A percentile compares a stretch with the other conserved stretches of the same genome.
These are phyloP conservation scores for Rhyacichthys aspro DNA, from an alignment of 2,797 vertebrate species.

Conservation along the genomic window DNA sequence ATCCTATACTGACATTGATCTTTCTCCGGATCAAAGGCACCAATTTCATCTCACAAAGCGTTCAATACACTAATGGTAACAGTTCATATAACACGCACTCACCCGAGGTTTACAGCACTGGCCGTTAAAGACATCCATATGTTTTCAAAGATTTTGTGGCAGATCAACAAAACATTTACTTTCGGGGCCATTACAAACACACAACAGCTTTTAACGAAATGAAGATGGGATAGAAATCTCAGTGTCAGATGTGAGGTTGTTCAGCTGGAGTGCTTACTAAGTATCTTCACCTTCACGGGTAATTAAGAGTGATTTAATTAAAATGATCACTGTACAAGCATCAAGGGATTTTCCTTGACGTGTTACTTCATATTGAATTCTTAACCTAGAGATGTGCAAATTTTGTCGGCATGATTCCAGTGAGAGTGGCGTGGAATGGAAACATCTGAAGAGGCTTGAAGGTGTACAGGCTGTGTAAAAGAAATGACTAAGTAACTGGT, in stretches of 20 bases:
- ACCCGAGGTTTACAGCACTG: not conserved
- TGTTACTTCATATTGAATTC: constrained; percentile 11
- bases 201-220: not conserved
- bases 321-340: constrained; percentile 1
- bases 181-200: not conserved
- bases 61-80: constrained; percentile 17
- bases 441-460: no score
- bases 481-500: no score
- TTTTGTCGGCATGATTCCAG: no score
- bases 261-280: not conserved
- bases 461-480: no score
- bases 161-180: constrained; percentile 6
- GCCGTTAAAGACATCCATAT: constrained; percentile 1
- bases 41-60: constrained; percentile 25
- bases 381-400: not conserved
- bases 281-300: not conserved
- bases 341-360: constrained; percentile 10
- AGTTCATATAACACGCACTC: constrained; percentile 21
- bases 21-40: constrained; percentile 40
- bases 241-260: not conserved
- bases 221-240: not conserved
- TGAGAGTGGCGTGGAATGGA: no score
- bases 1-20: constrained; percentile 23
- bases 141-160: constrained; percentile 13
- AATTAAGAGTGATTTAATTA: constrained; percentile 6